phyloP scores from a whole-genome alignment of 1,140 invertebrate genomes.

The Zaprionus camerounensis region DNA sequence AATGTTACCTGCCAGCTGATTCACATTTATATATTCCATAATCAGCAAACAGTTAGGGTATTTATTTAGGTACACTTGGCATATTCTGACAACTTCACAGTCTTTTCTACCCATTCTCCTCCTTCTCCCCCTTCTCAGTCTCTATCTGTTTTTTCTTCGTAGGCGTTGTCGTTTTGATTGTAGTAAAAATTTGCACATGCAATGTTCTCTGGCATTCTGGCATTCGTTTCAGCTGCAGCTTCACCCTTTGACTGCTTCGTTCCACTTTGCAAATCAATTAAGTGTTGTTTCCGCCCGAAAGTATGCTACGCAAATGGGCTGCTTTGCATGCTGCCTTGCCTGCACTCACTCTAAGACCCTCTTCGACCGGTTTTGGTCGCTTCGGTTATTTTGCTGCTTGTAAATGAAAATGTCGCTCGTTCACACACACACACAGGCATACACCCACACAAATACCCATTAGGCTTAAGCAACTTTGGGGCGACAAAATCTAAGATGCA shows the following conservation, averaged over 20 bases:
- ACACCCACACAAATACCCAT: not conserved
- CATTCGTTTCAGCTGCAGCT: conserved; percentile 11
- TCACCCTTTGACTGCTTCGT: conserved; percentile 42
- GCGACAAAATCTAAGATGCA: not conserved
- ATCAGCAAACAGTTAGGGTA: not conserved
- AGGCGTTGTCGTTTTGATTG: conserved; percentile 18
- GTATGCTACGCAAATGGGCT: conserved; percentile 36
- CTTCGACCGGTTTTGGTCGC: conserved; percentile 16
- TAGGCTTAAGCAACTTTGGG: conserved; percentile 4
- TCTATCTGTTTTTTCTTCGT: not conserved
- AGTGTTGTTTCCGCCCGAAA: conserved; percentile 70
- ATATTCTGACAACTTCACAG: not conserved
- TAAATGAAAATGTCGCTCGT: conserved; percentile 61
- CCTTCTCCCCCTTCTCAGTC: not conserved
- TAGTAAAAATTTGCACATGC: conserved; percentile 27
- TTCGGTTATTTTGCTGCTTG: conserved; percentile 54
- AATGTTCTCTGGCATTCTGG: conserved; percentile 11
- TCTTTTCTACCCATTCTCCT: not conserved
- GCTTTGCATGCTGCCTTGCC: conserved; percentile 36
- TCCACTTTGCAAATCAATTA: conserved; percentile 79
- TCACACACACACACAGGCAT: not conserved
- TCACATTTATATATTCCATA: too few relatives aligned
- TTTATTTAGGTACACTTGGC: too few relatives aligned
- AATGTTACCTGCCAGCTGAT: too few relatives aligned
- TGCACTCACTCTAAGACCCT: not conserved